These are phyloP conservation scores for Aphidius ervi DNA, from an alignment of 1,140 invertebrate species.

Conservation along the genomic window DNA sequence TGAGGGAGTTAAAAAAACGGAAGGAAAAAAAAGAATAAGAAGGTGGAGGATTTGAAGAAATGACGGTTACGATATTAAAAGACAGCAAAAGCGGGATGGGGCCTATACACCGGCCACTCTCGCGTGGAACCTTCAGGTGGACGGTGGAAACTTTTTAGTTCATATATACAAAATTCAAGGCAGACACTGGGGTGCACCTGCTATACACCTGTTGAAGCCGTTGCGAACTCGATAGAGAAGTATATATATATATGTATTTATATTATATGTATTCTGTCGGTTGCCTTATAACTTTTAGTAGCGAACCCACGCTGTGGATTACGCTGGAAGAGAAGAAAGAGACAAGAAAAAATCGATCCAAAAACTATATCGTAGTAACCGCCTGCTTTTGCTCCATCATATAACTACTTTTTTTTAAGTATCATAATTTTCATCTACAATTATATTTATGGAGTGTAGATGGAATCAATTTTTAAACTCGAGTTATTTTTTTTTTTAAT, in stretches of 20 bases:
- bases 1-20: conserved; percentile 1
- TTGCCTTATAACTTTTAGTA: too few species aligned
- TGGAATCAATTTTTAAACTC: too few species aligned
- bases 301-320: too few species aligned
- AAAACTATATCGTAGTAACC: too few species aligned
- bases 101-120: conserved; percentile 21
- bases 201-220: conserved; percentile 45
- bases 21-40: conserved; percentile 24
- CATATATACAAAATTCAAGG: conserved; percentile 23
- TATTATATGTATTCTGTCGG: conserved; percentile 1
- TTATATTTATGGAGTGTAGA: too few species aligned
- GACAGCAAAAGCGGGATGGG: background rate
- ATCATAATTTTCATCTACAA: too few species aligned
- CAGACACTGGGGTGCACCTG: conserved; percentile 38
- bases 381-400: too few species aligned
- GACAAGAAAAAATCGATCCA: too few species aligned
- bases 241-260: conserved; percentile 7
- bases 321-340: too few species aligned
- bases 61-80: conserved; percentile 36
- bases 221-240: conserved; percentile 22
- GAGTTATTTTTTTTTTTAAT: too few species aligned
- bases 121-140: conserved; percentile 44
- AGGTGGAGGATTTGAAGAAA: conserved; percentile 28
- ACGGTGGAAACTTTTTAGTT: conserved; percentile 39
- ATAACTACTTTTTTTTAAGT: too few species aligned